Conservation (phyloP, 1,140 invertebrate genomes). For the Stegodyphus dumicola region DNA sequence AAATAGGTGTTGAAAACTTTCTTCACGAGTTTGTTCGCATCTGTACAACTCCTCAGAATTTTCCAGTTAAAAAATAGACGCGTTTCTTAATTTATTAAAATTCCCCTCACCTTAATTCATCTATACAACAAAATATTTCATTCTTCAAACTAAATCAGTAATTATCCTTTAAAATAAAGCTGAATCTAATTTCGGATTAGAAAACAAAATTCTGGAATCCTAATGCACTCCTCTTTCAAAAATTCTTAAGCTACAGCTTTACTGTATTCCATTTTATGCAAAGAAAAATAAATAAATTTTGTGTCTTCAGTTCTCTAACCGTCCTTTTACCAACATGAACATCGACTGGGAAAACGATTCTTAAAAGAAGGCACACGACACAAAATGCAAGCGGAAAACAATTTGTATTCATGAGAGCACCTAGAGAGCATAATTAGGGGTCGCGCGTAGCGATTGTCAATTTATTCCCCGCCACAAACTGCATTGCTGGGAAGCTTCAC, state of each 20-base stretch:
- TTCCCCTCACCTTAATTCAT: too few species aligned
- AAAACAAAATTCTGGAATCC: too few species aligned
- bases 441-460: slow-evolving; percentile 53
- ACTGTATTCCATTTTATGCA: slow-evolving; percentile 26
- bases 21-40: too few species aligned
- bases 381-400: slow-evolving; percentile 41
- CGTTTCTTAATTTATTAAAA: too few species aligned
- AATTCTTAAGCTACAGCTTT: neutral
- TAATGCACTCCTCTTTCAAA: too few species aligned
- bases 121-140: too few species aligned
- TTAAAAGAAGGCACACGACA: slow-evolving; percentile 16
- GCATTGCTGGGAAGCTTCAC: slow-evolving; percentile 45
- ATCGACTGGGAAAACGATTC: neutral
- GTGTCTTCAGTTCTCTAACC: neutral
- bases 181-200: too few species aligned
- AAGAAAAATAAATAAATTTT: neutral
- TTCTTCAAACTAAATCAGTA: too few species aligned
- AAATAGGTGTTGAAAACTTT: too few species aligned
- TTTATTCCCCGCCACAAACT: slow-evolving; percentile 58
- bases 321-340: slow-evolving; percentile 16
- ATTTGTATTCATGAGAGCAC: slow-evolving; percentile 54
- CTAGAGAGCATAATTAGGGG: slow-evolving; percentile 54
- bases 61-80: too few species aligned
- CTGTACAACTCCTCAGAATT: too few species aligned
- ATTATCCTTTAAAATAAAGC: too few species aligned